Base-by-base conservation (phyloP, 2,113 vertebrate genomes). In the Hystrix brachyura region DNA sequence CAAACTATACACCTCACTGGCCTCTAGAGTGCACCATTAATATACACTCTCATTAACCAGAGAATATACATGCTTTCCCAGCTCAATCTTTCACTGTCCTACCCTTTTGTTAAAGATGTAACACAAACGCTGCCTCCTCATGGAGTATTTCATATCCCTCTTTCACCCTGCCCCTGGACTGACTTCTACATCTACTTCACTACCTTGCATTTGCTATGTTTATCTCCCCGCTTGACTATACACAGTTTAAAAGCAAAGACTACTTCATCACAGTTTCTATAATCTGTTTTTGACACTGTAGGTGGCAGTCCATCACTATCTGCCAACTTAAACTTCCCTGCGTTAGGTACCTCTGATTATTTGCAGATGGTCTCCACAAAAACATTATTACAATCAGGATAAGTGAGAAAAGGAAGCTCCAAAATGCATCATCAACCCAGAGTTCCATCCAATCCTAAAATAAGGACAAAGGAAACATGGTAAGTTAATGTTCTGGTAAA, bases 391-490 rank as follows among this genome's bases (percentile, higher is more conserved):
- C 99, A 2, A 99, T 96, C 85, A 99, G 98, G 72, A 99, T 98
- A 92, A 99, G 94, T 12, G 99, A 99, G 94, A 99, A 99, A 92
- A 99, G 98, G 94, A 99, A 99, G 97, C 99, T 99, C 99, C 99
- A 99, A 98, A 99, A 99, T 1, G 99, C 99, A 93, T 99, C 99
- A 55, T 99, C 99, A 57, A 99, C 99, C 99, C 99, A 99, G 86
- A 99, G 98, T 96, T 99, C 99, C 95, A 99, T 99, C 99, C 99
- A 99, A 32, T 99, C 99, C 99, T 99, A 86, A 5, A 94, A 88
- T 13, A 91, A 95, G 81, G 83, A 95, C 27, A 83, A 60, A 83
- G 53, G 62, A 92, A 92, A 97, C 15, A 90, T 0, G 18, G 60
- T 83, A 82, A 43, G 59, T 94, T 87, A 89, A 38, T 74, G 71